Evolutionary conservation across 2,113 vertebrate species (phyloP), one percentile per base, ranked within the genome.

Genomic region (Hoplias malabaricus): DNA sequence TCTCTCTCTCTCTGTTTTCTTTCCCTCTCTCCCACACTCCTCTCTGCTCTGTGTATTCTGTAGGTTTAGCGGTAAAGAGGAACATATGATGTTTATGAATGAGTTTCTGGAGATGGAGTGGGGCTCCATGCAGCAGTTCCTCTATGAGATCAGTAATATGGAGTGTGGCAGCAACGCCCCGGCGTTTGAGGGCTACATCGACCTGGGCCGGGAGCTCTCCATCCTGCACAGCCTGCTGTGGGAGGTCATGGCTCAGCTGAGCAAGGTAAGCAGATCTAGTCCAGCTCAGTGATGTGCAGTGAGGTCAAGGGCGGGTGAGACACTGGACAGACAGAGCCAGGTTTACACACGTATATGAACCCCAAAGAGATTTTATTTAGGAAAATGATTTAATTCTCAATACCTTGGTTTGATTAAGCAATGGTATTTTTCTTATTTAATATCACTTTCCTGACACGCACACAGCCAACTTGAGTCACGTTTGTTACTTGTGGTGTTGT

Each of bases 91-190:
- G 46, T 99, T 99, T 91, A 99, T 98, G 96, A 99, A 98, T 0
- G 97, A 99, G 89, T 99, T 99, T 86, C 90, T 99, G 92, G 97
- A 99, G 90, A 94, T 98, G 93, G 97, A 99, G 90, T 99, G 96
- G 96, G 94, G 93, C 57, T 96, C 95, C 86, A 98, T 99, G 97
- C 96, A 98, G 91, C 96, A 98, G 92, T 99, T 98, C 87, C 93
- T 99, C 19, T 96, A 96, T 0, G 97, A 99, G 92, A 98, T 99
- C 89, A 98, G 96, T 86, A 99, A 99, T 90, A 89, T 98, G 92
- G 97, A 99, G 81, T 90, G 95, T 0, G 92, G 96, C 29, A 96
- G 96, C 86, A 98, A 98, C 70, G 96, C 95, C 50, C 96, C 93
- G 61, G 96, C 95, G 71, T 99, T 98, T 0, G 97, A 99, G 89